A percentile compares a stretch with the other conserved stretches of the same genome.
phyloP scores from a whole-genome alignment of 23 tunicate genomes.

The Corella eumyota region DNA sequence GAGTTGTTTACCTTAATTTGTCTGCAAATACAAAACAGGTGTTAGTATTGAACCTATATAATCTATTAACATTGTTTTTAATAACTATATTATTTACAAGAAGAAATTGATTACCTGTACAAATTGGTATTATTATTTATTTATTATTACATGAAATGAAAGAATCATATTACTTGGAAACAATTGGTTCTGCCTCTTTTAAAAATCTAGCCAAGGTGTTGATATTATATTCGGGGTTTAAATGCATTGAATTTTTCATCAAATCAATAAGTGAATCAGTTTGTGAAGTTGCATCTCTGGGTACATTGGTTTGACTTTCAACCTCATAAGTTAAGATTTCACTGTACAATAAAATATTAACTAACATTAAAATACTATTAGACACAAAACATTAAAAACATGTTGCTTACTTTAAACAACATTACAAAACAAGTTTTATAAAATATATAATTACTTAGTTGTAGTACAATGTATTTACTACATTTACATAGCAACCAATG shows the following conservation, averaged over 20 bases:
- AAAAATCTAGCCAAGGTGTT: slow-evolving; percentile 19
- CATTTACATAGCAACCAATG: too few species aligned
- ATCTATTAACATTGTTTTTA: too few species aligned
- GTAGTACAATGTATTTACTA: too few species aligned
- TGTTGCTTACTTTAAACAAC: background rate
- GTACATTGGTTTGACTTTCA: slow-evolving; percentile 40
- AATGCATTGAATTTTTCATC: slow-evolving; percentile 14
- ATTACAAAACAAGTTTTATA: background rate
- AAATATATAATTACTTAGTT: too few species aligned
- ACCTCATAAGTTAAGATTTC: slow-evolving; percentile 70
- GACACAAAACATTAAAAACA: background rate
- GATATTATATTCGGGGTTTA: slow-evolving; percentile 11
- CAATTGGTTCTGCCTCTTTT: slow-evolving; percentile 37
- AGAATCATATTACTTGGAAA: slow-evolving; percentile 68
- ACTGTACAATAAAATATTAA: slow-evolving; percentile 13
- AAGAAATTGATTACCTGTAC: background rate
- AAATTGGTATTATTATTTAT: background rate
- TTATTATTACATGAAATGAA: too few species aligned
- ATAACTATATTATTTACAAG: background rate
- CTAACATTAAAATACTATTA: background rate
- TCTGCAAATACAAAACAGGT: slow-evolving; percentile 11
- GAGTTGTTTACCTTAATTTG: slow-evolving; percentile 36
- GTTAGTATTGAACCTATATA: background rate
- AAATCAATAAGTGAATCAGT: slow-evolving; percentile 38
- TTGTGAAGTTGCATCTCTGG: slow-evolving; percentile 61